Evolutionary conservation across 2,113 vertebrate genomes (phyloP).

Genomic region (Xyrauchen texanus): DNA sequence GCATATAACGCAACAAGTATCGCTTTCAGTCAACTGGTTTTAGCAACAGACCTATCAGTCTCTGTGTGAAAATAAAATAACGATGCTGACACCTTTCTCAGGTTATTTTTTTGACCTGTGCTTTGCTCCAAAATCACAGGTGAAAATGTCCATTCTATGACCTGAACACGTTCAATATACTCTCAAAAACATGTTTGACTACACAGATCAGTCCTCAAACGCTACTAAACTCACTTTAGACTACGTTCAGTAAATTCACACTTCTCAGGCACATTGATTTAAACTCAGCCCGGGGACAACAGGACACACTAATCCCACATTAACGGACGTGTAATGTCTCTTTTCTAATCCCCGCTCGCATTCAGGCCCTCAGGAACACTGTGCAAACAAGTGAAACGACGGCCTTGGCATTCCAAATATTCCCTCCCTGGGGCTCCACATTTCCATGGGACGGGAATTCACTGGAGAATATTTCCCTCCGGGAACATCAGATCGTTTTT

Average conservation of each 20-base stretch:
- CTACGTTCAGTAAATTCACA: background rate
- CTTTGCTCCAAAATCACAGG: no score
- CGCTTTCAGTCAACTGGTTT: no score
- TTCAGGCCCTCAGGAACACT: constrained; percentile 65
- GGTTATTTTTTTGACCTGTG: no score
- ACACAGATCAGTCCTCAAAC: background rate
- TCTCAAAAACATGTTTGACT: background rate
- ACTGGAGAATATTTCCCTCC: constrained; percentile 34
- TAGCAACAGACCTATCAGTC: no score
- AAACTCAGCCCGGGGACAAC: constrained; percentile 55
- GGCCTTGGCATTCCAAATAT: constrained; percentile 72
- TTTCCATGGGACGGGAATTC: constrained; percentile 68
- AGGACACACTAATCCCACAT: constrained; percentile 64
- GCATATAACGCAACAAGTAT: no score
- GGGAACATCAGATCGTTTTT: background rate
- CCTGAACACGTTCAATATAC: no score
- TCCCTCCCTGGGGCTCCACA: constrained; percentile 62
- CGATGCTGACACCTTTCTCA: no score
- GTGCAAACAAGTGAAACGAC: constrained; percentile 71
- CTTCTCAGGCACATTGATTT: background rate
- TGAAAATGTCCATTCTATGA: no score
- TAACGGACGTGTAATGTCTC: constrained; percentile 70
- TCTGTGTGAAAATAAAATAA: no score
- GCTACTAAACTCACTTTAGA: background rate
- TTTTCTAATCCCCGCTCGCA: constrained; percentile 62